These are phyloP conservation scores for Cephus rjabovi DNA, from an alignment of 2,888 invertebrate species.

Conservation along the genomic window DNA sequence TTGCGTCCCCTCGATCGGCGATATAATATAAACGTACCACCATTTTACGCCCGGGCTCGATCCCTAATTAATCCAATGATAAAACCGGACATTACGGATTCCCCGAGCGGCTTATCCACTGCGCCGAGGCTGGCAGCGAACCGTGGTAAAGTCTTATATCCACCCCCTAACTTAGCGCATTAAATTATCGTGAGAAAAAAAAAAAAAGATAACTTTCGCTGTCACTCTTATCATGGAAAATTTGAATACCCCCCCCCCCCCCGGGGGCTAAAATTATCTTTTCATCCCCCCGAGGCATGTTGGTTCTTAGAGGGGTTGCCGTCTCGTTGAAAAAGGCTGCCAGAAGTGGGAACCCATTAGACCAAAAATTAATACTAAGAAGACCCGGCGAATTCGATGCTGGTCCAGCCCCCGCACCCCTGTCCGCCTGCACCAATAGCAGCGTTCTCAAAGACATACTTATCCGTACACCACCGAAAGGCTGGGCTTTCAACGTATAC, in stretches of 20 bases:
- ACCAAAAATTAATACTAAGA: neutral
- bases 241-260: neutral
- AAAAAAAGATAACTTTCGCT: neutral
- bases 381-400: neutral
- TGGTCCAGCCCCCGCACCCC: neutral
- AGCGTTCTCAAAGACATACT: neutral
- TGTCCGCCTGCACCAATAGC: too few species aligned
- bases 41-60: neutral
- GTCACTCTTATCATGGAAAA: neutral
- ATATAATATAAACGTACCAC: neutral
- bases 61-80: neutral
- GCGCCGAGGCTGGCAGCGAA: neutral
- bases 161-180: neutral
- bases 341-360: neutral
- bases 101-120: neutral
- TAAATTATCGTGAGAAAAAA: neutral
- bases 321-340: neutral
- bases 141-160: neutral
- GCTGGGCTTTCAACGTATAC: constrained; percentile 9
- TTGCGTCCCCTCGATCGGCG: neutral
- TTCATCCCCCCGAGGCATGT: neutral
- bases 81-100: neutral
- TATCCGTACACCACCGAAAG: neutral
- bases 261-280: neutral
- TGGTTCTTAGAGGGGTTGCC: neutral